Evolutionary conservation across 2,888 invertebrate genomes (phyloP), one percentile per base, ranked within the genome.

Genomic region (Rhabditophanes sp.): DNA sequence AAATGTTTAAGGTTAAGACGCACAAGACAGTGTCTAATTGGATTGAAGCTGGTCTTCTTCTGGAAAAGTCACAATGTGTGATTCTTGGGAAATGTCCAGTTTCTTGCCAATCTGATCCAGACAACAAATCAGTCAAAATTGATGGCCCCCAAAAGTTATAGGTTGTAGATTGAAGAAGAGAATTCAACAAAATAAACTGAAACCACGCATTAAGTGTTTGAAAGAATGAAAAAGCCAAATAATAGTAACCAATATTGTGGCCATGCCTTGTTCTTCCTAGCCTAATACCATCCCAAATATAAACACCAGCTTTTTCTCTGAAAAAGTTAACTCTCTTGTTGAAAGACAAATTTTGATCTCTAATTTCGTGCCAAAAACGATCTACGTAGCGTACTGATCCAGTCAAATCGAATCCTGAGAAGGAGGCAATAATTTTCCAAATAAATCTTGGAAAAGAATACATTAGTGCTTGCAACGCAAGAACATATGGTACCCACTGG

Each of bases 401-500:
- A 15, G 49, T 46, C 21, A 53, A 39, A 33, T 50, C 55, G 30
- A 48, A 57, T 21, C 60, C 61, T 30, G 54, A 57, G 21, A 50
- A 47, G 16, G 44, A 41, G 29, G 53, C 46, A 17, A 64, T 31
- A 4, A 44, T 34, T 21, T 52, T 56, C 62, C 62, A 64, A 3
- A 59, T 34, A 31, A 64, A 56, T 30, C 58, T 34, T 4, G 62
- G 62, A 27, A 64, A 29, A 35, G 58, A 62, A 43, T 57, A 62
- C 19, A 59, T 37, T 9, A 61, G 41, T 2, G 62, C 60, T 38
- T 63, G 60, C 11, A 53, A 32, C 1, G 57, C 62, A n/a, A 62
- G 37, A 20, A 62, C 45, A 37, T 62, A 62, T 4, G 62, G 62
- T 12, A 56, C 59, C 61, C 62, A 62, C 41, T 62, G 62, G 33